Base-by-base conservation (phyloP, 37 sponge, comb jelly and placozoan genomes). In the Oscarella lobularis region DNA sequence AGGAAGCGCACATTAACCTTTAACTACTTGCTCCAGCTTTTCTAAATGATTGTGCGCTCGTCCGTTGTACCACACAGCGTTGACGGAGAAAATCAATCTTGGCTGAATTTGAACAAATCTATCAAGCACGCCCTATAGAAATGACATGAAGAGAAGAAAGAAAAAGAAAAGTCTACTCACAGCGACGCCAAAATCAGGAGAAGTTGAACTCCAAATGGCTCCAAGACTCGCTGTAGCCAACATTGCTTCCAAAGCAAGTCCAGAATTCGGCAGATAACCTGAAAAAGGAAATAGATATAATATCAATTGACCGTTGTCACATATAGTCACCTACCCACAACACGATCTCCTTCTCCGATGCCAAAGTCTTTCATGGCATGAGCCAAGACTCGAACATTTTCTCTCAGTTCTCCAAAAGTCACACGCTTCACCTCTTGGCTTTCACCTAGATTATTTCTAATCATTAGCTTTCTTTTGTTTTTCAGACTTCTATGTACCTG, bases 131-230 rank as follows among this genome's bases (percentile, higher is more conserved):
- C 92, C 99, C 92, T 95, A 66, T 40, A 82, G 36, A 3, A 68
- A 4, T 34, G 31, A 68, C 31, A 68, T 34, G 31, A 4, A 5
- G 33, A 5, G 35, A 68, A 14, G 6, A 68, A 68, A 68, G 29
- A 5, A 68, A 5, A 30, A 5, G 33, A 4, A 68, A 4, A 68
- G 6, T 29, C 6, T 29, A 81, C 96, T 81, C 40, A 95, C 96
- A 3, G 91, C 79, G 31, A 90, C 89, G 27, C 99, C 99, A 76
- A 98, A 98, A 72, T 98, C 99, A 33, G 99, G 99, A 29, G 99
- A 90, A 30, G 99, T 90, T 36, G 89, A 90, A 77, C 91, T 93
- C 99, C 99, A 98, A 6, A 88, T 76, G 3, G 92, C 99, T 35
- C 99, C 99, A 0, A 98, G 73, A 66, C 89, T 88, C 27, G 92